Evolutionary conservation across 2,888 invertebrate species (phyloP), one percentile per base, ranked within the genome.

Genomic region (Plagodis dolabraria): DNA sequence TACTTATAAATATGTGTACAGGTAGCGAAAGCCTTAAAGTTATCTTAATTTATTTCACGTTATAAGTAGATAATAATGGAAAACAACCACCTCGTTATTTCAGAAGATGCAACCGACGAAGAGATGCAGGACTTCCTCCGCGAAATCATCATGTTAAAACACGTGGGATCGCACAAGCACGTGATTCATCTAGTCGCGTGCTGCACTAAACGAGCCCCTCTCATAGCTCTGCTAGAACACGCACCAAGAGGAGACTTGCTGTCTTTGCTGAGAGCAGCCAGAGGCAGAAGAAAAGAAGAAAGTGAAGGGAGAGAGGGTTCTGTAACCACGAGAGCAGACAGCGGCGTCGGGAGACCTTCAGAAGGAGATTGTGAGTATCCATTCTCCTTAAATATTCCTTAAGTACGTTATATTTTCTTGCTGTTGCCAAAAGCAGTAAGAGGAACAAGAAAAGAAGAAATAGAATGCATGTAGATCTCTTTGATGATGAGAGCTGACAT

Each of bases 101-200:
- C 84, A 95, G 95, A 93, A 57, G 83, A 92, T 67, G 94, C 94
- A 1, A 82, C 93, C 0, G 83, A 92, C 9, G 95, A 95, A 60
- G 95, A 95, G 74, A 85, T 93, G 50, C 94, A 94, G 55, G 96
- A 97, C 75, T 95, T 97, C 74, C 87, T 96, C 12, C 93, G 95
- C 0, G 97, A 98, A 87, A 97, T 98, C 33, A 92, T 93, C 34
- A 96, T 96, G 87, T 93, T 97, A 82, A 97, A 97, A 80, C 94
- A 94, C 65, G 95, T 97, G 0, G 97, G 96, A 0, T 89, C 88
- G 0, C 97, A 97, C 83, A 94, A 94, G 11, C 96, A 97, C 83
- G 95, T 97, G 53, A 96, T 97, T 11, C 90, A 94, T 7, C 83
- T 96, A 5, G 76, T 97, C 0, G 97, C 95, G 0, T 97, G 96